Percentiles rank a stretch among this genome's conserved stretches.
phyloP scores from a whole-genome alignment of 2,888 invertebrate genomes.

The Nephrotoma guestfalica region DNA sequence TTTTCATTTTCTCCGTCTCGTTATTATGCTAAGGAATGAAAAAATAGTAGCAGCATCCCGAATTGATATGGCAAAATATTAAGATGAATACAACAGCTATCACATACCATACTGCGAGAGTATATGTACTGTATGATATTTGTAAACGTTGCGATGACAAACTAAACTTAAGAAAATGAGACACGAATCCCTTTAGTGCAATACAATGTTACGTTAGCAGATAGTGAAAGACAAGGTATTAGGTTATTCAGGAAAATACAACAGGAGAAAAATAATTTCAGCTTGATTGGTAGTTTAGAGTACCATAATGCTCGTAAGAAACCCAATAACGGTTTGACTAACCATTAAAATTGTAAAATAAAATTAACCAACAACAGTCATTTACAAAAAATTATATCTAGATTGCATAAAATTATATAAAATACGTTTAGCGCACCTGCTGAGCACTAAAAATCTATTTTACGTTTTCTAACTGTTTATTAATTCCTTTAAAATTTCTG shows the following conservation, averaged over 20 bases:
- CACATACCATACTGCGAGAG: background rate
- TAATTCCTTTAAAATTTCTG: background rate
- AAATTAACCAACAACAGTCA: too few species aligned
- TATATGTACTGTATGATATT: background rate
- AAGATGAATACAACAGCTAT: background rate
- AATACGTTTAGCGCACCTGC: background rate
- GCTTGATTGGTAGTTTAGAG: too few species aligned
- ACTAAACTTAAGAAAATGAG: background rate
- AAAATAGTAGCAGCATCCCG: background rate
- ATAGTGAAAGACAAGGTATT: too few species aligned
- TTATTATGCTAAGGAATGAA: background rate
- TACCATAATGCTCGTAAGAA: too few species aligned
- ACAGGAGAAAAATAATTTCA: too few species aligned
- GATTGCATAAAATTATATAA: background rate
- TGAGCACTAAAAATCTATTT: background rate
- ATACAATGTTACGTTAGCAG: background rate
- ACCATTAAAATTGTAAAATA: too few species aligned
- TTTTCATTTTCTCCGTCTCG: background rate
- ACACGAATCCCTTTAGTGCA: background rate
- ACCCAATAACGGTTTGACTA: too few species aligned
- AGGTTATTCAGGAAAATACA: too few species aligned
- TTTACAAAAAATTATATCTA: background rate
- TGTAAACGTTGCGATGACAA: background rate
- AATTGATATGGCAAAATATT: background rate
- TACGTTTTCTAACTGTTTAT: background rate